Evolutionary conservation across 1,140 invertebrate genomes (phyloP), one percentile per base, ranked within the genome.

Genomic region (Nylanderia fulva): DNA sequence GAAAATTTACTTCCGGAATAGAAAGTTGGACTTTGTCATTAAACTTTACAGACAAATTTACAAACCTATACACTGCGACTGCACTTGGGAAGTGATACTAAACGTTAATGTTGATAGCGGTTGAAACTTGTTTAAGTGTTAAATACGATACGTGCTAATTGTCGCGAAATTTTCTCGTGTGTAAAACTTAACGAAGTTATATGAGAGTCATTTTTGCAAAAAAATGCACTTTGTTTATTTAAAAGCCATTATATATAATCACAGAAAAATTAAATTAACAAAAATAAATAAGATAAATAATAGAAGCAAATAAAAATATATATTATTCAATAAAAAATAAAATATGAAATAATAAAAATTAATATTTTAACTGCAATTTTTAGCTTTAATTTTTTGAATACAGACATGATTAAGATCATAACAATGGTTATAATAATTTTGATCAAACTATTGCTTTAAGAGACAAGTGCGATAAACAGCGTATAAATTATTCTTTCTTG

Each of bases 31-130:
- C 27, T 13, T 21, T 27, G 42, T 64, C 58, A n/a, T 77, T 77
- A 52, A 77, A 77, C 39, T 77, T 36, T 0, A n/a, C 27, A 60
- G 27, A 48, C 39, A n/a, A 77, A 77, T n/a, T 77, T 64, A 61
- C 27, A 39, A 64, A 36, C 27, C 29, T 36, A 18, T 2, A 24
- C 24, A 29, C 15, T 29, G 36, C 21, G 36, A 45, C 5, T 68
- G n/a, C n/a, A 45, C 56, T 6, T 33, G 54, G 11, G 60, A 61
- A 61, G 18, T 27, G 36, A 63, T 63, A 74, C 8, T 8, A 13
- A 72, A 18, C 7, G n/a, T 72, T 39, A 76, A 64, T n/a, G 24
- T 1, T 21, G 74, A 76, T 76, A 76, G 27, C 42, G 27, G 27
- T 77, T 29, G 27, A 48, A 58, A 36, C 21, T 42, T 60, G 39